A percentile compares a stretch with the other conserved stretches of the same genome.
phyloP scores from a whole-genome alignment of 2,797 vertebrate species.

The Chaenodraco wilsoni region DNA sequence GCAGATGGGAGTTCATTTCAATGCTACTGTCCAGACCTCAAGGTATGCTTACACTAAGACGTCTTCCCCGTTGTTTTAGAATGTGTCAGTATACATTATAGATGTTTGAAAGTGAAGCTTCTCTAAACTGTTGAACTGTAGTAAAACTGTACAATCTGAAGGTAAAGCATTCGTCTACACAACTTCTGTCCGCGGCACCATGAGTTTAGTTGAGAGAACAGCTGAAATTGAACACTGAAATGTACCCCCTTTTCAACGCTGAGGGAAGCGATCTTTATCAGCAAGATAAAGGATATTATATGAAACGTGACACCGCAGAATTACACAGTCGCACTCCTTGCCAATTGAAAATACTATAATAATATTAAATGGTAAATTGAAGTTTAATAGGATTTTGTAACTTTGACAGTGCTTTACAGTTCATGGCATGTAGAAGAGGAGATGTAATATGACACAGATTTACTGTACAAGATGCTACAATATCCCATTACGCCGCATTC shows the following conservation, averaged over 20 bases:
- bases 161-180: constrained; percentile 3
- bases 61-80: constrained; percentile 44
- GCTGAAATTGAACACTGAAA: constrained; percentile 9
- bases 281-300: not conserved
- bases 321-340: not conserved
- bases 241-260: not conserved
- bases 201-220: not conserved
- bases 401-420: not conserved
- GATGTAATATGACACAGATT: not conserved
- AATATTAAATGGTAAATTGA: not conserved
- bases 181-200: constrained; percentile 14
- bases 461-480: not conserved
- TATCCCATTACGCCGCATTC: too few relatives aligned
- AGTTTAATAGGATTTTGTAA: not conserved
- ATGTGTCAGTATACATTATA: constrained; percentile 46
- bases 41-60: constrained; percentile 32
- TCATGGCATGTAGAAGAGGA: not conserved
- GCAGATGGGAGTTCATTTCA: constrained; percentile 20
- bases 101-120: constrained; percentile 49
- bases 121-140: constrained; percentile 40
- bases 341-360: not conserved
- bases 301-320: not conserved
- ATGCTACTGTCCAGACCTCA: constrained; percentile 31
- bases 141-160: constrained; percentile 24
- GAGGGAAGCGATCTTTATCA: not conserved